phyloP scores from a whole-genome alignment of 2,113 vertebrate genomes.

The Spea multiplicata region DNA sequence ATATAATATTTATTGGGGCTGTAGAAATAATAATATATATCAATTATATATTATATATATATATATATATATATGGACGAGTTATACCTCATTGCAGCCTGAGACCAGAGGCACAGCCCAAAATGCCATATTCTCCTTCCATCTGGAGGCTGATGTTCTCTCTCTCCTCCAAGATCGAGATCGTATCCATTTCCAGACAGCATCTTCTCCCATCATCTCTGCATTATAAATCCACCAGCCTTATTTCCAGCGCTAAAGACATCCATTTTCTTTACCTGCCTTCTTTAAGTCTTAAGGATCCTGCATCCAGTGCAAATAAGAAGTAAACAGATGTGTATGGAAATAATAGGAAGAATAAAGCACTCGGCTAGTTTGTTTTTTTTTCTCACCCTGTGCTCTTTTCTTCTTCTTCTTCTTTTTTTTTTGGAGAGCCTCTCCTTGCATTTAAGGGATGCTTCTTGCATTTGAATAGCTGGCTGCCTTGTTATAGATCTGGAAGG shows the following conservation, averaged over 20 bases:
- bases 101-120: slow-evolving; percentile 46
- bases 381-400: background rate
- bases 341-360: slow-evolving; percentile 40
- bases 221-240: slow-evolving; percentile 60
- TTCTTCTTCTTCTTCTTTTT: slow-evolving; percentile 35
- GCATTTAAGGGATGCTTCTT: slow-evolving; percentile 80
- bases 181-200: slow-evolving; percentile 48
- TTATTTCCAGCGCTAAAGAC: slow-evolving; percentile 59
- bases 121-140: slow-evolving; percentile 36
- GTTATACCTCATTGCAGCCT: slow-evolving; percentile 57
- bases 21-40: slow-evolving; percentile 42
- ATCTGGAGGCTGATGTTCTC: slow-evolving; percentile 40
- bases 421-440: slow-evolving; percentile 69
- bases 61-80: slow-evolving; percentile 37
- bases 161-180: slow-evolving; percentile 40
- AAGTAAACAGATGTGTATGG: slow-evolving; percentile 33
- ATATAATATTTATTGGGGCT: slow-evolving; percentile 68
- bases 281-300: slow-evolving; percentile 60
- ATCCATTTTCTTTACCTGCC: slow-evolving; percentile 61
- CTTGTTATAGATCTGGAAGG: slow-evolving; percentile 86
- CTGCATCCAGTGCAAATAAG: slow-evolving; percentile 60
- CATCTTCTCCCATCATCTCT: slow-evolving; percentile 57
- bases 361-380: background rate
- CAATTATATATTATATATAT: slow-evolving; percentile 51
- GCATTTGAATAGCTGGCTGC: slow-evolving; percentile 92